These are phyloP conservation scores for Grus americana DNA, from an alignment of 2,113 vertebrate genomes.

Conservation along the genomic window DNA sequence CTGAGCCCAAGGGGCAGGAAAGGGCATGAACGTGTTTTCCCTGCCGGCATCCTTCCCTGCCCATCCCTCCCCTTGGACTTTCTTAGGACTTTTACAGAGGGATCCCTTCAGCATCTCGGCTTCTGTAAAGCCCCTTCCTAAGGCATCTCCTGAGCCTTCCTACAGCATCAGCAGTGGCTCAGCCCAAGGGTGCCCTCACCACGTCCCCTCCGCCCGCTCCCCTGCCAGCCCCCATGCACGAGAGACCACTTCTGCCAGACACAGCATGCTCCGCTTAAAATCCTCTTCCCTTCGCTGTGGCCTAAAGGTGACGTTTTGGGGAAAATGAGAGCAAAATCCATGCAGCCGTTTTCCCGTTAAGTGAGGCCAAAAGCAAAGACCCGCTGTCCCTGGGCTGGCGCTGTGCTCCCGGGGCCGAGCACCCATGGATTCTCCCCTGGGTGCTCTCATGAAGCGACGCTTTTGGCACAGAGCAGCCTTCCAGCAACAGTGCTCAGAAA, in stretches of 20 bases:
- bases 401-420: not conserved
- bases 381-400: accelerated
- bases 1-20: not conserved
- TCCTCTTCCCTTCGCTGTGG: not conserved
- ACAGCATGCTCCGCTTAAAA: not conserved
- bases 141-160: not conserved
- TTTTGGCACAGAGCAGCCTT: not conserved
- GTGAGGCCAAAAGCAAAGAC: not conserved
- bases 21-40: not conserved
- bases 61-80: not conserved
- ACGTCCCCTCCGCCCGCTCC: accelerated
- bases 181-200: not conserved
- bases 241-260: not conserved
- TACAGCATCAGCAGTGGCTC: not conserved
- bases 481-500: not conserved
- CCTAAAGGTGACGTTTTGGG: not conserved
- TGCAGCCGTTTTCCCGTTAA: not conserved
- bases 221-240: not conserved
- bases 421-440: not conserved
- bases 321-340: not conserved
- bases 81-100: not conserved
- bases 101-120: not conserved
- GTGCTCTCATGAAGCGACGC: accelerated
- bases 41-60: not conserved
- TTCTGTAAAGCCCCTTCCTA: not conserved